Percentiles rank a stretch among this genome's conserved stretches.
These are phyloP conservation scores for Agrochola lychnidis DNA, from an alignment of 2,888 invertebrate genomes.

Conservation along the genomic window DNA sequence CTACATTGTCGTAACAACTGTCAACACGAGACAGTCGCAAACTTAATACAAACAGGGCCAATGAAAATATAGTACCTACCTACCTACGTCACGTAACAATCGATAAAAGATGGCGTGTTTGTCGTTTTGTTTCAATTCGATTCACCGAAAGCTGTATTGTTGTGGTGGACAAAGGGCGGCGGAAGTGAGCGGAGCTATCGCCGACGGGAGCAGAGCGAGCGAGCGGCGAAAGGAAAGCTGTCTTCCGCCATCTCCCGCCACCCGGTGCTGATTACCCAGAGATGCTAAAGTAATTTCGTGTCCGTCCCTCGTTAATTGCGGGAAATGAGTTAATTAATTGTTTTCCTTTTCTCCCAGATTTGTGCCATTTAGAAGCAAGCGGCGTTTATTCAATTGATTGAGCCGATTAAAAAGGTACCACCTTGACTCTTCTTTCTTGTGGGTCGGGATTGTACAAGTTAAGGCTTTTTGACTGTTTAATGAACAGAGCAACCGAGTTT, in stretches of 20 bases:
- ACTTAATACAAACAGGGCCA: constrained; percentile 47
- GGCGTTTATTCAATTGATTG: constrained; percentile 70
- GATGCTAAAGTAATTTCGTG: constrained; percentile 85
- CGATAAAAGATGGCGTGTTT: constrained; percentile 60
- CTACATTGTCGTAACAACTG: constrained; percentile 43
- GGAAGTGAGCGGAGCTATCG: constrained; percentile 74
- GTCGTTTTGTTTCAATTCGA: constrained; percentile 63
- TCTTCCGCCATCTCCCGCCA: constrained; percentile 73
- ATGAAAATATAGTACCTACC: constrained; percentile 43
- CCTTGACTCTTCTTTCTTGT: constrained; percentile 39
- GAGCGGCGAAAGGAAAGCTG: constrained; percentile 81
- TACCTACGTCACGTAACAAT: constrained; percentile 40
- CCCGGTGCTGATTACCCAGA: constrained; percentile 79
- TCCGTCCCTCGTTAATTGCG: constrained; percentile 86
- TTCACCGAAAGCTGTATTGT: constrained; percentile 72
- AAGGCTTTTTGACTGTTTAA: constrained; percentile 1
- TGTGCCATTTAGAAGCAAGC: constrained; percentile 72
- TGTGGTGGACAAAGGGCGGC: constrained; percentile 76
- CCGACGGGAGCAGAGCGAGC: constrained; percentile 70
- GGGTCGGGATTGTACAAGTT: constrained; percentile 3
- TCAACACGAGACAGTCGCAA: constrained; percentile 44
- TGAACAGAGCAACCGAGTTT: neutral
- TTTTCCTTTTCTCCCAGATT: constrained; percentile 85
- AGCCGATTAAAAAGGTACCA: constrained; percentile 62
- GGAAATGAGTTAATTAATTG: constrained; percentile 88